Conservation (phyloP, 2,888 invertebrate species). For the Stenoptilia bipunctidactyla region DNA sequence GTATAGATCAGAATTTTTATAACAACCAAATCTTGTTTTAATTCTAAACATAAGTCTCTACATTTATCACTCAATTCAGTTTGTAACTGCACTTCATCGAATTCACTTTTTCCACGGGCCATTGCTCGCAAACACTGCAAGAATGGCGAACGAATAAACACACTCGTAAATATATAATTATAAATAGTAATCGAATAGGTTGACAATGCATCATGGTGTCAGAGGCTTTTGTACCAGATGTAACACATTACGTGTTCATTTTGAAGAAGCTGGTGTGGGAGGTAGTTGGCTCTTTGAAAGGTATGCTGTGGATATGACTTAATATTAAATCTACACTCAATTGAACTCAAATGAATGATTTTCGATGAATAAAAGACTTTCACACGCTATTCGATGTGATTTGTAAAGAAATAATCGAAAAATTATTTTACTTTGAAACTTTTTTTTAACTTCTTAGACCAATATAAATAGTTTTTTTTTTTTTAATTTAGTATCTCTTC, state of each 20-base stretch:
- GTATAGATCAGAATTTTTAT: no score
- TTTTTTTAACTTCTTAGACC: no score
- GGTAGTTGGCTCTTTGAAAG: slow-evolving; percentile 16
- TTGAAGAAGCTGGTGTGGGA: slow-evolving; percentile 49
- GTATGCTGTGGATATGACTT: slow-evolving; percentile 14
- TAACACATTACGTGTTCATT: slow-evolving; percentile 64
- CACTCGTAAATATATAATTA: slow-evolving; percentile 39
- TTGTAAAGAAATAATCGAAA: no score
- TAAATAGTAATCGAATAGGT: slow-evolving; percentile 37
- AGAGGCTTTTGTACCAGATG: slow-evolving; percentile 55
- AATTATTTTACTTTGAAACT: no score
- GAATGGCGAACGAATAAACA: slow-evolving; percentile 34
- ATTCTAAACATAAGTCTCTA: not conserved
- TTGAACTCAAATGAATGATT: no score
- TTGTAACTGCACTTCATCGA: slow-evolving; percentile 18
- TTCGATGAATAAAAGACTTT: no score
- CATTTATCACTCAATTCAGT: not conserved
- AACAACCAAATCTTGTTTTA: no score
- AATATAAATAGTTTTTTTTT: no score
- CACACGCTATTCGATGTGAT: no score
- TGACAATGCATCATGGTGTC: slow-evolving; percentile 57
- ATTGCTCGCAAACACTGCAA: slow-evolving; percentile 26
- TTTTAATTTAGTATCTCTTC: no score
- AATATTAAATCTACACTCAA: no score
- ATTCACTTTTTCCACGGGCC: slow-evolving; percentile 27